Conservation (phyloP, 2,113 vertebrate species). For the Rattus rattus region DNA sequence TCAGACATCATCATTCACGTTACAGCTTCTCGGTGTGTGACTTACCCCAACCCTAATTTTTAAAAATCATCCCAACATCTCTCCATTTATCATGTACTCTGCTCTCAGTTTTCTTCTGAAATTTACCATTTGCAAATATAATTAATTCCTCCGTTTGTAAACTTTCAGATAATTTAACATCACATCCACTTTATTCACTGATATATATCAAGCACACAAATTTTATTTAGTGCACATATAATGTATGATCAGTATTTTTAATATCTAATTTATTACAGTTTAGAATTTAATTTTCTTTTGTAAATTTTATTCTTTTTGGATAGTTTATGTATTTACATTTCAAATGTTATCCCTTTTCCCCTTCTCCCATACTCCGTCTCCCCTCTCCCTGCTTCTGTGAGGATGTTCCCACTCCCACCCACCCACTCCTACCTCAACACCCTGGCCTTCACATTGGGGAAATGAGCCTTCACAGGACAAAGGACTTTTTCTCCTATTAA, state of each 20-base stretch:
- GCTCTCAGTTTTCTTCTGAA: neutral
- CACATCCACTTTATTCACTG: neutral
- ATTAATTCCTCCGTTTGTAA: neutral
- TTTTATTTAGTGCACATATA: neutral
- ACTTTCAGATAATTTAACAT: neutral
- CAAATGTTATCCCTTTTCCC: no score
- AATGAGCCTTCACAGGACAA: no score
- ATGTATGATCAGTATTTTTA: neutral
- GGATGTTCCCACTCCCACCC: no score
- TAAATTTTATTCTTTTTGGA: neutral
- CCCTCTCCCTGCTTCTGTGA: no score
- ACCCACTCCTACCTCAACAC: no score
- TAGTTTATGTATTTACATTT: no score
- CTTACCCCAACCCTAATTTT: neutral
- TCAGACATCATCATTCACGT: slow-evolving; percentile 4
- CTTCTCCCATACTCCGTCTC: no score
- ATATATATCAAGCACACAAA: neutral
- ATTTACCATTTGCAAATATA: neutral
- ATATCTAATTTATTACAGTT: neutral
- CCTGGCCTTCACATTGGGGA: no score
- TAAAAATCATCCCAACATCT: neutral
- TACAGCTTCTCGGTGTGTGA: neutral
- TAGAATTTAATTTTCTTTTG: neutral
- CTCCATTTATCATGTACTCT: neutral
- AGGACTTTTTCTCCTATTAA: no score